Evolutionary conservation across 1,140 invertebrate genomes (phyloP).

Genomic region (Drosophila pachea): DNA sequence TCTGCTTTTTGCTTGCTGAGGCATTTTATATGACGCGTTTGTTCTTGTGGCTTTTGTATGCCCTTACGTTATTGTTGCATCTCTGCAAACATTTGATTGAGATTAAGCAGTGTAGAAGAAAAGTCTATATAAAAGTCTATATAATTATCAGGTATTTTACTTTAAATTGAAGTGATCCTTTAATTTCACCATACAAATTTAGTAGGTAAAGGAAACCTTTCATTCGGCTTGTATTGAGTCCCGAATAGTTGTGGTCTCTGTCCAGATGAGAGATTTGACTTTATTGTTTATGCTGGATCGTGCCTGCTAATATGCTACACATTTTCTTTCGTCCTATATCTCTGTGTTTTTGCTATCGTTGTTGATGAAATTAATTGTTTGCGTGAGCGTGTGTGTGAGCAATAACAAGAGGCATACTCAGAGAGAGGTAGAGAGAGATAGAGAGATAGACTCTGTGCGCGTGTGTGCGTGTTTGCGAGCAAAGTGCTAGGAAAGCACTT

Average conservation of each 20-base stretch:
- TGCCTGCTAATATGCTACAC: conserved; percentile 25
- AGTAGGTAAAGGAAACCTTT: background rate
- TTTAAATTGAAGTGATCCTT: background rate
- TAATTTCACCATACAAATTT: too few relatives aligned
- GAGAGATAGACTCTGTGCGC: background rate
- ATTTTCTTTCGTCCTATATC: conserved; percentile 16
- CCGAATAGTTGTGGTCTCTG: background rate
- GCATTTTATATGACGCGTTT: conserved; percentile 8
- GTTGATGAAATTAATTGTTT: conserved; percentile 59
- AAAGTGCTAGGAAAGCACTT: conserved; percentile 57
- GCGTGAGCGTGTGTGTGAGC: conserved; percentile 30
- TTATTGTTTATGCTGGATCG: conserved; percentile 25
- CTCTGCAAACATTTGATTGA: background rate
- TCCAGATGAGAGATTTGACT: conserved; percentile 12
- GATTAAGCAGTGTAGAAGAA: background rate
- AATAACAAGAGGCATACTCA: too few relatives aligned
- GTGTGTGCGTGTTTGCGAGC: background rate
- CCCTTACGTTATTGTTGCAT: conserved; percentile 19
- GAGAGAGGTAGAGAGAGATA: too few relatives aligned
- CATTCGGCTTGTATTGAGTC: background rate
- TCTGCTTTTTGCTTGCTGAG: conserved; percentile 24
- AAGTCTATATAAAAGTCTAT: background rate
- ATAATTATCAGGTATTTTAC: background rate
- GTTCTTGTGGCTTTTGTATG: conserved; percentile 13
- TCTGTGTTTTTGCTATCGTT: conserved; percentile 36